Base-by-base conservation (phyloP, 2,113 vertebrate genomes). In the Illadopsis cleaveri region DNA sequence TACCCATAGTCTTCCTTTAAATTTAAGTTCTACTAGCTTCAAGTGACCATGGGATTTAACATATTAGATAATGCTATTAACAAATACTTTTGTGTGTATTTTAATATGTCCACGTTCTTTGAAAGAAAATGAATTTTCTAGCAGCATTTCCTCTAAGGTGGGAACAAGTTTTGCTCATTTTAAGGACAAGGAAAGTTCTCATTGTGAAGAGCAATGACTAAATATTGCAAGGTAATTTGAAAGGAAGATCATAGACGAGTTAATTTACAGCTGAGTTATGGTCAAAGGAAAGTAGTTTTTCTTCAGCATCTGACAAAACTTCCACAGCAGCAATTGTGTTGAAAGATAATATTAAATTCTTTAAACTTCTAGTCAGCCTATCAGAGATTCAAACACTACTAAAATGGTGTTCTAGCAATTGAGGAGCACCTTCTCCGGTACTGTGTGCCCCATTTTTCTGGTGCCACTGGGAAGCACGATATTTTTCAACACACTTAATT, bases 241-340 rank as follows among this genome's bases (percentile, higher is more conserved):
- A 89, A 81, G 45, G 38, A 78, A 70, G 28, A 78, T 89, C 58
- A 37, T 4, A 73, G 54, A 38, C 53, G 25, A 53, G 23, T 65
- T 94, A 76, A 70, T 65, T 84, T 79, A 58, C 54, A 86, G 38
- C 15, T 50, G 42, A 89, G 31, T 73, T 86, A 66, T 62, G 45
- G 93, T 73, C 72, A 77, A 91, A 92, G 30, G 9, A 79, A 62
- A 90, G 27, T 33, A 44, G 54, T 31, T 92, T 92, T 89, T 90
- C 79, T 93, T 78, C 45, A 89, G 28, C 48, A 78, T 90, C 82
- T 85, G 91, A 82, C 37, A 84, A 84, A 48, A 70, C 27, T 69
- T 94, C 58, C 38, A 64, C 11, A 77, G 9, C 66, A 88, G 47
- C 25, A 75, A 20, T 70, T 89, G 31, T 69, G 23, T 60, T 61